Conservation (phyloP, 2,888 invertebrate species). For the Plebejus argus region DNA sequence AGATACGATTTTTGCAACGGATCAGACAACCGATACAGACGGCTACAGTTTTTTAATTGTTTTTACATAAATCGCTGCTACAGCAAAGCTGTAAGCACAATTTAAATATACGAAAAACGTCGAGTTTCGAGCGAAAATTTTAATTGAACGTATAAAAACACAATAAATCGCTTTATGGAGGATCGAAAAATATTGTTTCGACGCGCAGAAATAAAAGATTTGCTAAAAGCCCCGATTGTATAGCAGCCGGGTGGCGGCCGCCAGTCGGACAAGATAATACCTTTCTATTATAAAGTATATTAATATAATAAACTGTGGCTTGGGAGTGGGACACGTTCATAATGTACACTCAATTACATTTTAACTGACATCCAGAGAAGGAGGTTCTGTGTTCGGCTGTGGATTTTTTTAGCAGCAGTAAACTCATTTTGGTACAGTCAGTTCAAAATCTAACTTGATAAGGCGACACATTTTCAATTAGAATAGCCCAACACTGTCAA, state of each 20-base stretch:
- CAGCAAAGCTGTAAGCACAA: not conserved
- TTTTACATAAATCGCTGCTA: not conserved
- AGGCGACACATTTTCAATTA: too few species aligned
- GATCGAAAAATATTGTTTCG: slow-evolving; percentile 16
- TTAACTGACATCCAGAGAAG: not conserved
- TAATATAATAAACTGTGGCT: not conserved
- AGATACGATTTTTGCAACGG: not conserved
- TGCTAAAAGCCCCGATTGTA: slow-evolving; percentile 19
- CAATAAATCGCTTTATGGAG: slow-evolving; percentile 23
- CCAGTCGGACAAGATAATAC: slow-evolving; percentile 11
- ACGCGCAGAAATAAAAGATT: slow-evolving; percentile 12
- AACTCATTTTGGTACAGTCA: too few species aligned
- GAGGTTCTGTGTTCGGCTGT: too few species aligned
- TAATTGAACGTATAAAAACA: slow-evolving; percentile 20
- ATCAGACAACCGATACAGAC: not conserved
- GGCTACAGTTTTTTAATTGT: slow-evolving; percentile 3
- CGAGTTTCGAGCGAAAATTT: not conserved
- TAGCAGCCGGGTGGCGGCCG: not conserved
- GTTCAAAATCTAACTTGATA: too few species aligned
- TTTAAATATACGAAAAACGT: slow-evolving; percentile 1
- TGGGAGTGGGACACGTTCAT: not conserved
- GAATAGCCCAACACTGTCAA: too few species aligned
- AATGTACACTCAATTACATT: not conserved
- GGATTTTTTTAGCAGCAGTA: too few species aligned
- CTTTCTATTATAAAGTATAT: not conserved